Conservation (phyloP, 2,113 vertebrate species). For the Terrapene triunguis region DNA sequence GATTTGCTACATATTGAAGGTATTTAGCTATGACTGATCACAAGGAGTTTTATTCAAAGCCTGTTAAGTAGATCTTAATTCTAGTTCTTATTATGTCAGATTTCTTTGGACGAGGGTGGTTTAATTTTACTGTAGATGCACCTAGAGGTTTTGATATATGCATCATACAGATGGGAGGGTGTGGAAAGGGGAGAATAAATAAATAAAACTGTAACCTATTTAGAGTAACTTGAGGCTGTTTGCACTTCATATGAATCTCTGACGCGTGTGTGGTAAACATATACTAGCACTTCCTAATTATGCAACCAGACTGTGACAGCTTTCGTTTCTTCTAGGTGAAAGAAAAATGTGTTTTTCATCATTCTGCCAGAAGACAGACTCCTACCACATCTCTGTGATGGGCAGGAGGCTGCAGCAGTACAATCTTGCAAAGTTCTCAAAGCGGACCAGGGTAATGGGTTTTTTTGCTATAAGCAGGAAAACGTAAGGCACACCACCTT, state of each 20-base stretch:
- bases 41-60: background rate
- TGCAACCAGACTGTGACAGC: background rate
- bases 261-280: fast-evolving
- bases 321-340: background rate
- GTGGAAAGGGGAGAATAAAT: background rate
- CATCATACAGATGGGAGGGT: fast-evolving
- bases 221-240: background rate
- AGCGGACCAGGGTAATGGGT: background rate
- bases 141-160: background rate
- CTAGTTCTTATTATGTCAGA: background rate
- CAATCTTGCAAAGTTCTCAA: background rate
- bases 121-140: background rate
- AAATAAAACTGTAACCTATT: background rate
- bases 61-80: background rate
- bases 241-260: background rate
- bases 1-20: background rate
- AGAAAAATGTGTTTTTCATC: background rate
- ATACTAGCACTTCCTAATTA: background rate
- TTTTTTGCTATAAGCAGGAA: background rate
- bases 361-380: background rate
- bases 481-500: background rate
- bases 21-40: background rate
- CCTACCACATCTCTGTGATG: background rate
- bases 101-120: background rate
- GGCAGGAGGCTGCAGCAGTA: background rate